Evolutionary conservation across 2,888 invertebrate species (phyloP).

Genomic region (Drosophila sordidapex): DNA sequence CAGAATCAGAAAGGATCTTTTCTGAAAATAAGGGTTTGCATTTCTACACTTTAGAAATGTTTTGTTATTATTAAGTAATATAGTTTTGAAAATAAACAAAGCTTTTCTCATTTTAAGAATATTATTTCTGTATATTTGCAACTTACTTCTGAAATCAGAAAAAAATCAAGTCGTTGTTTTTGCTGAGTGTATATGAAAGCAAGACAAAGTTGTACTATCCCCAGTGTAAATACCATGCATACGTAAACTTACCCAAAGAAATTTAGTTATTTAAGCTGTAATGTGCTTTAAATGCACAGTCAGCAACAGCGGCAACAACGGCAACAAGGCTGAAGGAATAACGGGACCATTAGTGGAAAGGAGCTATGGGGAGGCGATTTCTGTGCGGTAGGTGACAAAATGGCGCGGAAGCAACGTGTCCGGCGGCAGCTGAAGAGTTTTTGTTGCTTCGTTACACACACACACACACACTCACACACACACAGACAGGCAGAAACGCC

Average conservation of each 20-base stretch:
- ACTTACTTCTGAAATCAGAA: too few species aligned
- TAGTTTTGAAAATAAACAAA: background rate
- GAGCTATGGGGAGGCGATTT: constrained; percentile 32
- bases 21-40: too few species aligned
- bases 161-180: background rate
- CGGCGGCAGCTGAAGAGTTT: constrained; percentile 42
- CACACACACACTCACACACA: constrained; percentile 5
- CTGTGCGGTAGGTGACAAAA: constrained; percentile 49
- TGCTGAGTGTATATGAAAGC: background rate
- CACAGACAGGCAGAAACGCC: background rate
- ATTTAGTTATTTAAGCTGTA: constrained; percentile 16
- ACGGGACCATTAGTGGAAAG: constrained; percentile 30
- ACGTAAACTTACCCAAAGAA: constrained; percentile 3
- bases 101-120: background rate
- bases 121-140: background rate
- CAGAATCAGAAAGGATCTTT: background rate
- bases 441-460: constrained; percentile 38
- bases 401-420: constrained; percentile 46
- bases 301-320: constrained; percentile 18
- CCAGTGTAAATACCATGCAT: background rate
- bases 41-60: background rate
- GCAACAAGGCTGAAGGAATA: constrained; percentile 16
- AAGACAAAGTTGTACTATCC: background rate
- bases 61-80: background rate
- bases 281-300: constrained; percentile 43